A percentile compares a stretch with the other conserved stretches of the same genome.
These are phyloP conservation scores for Myotis yumanensis DNA, from an alignment of 2,113 vertebrate genomes.

Conservation along the genomic window DNA sequence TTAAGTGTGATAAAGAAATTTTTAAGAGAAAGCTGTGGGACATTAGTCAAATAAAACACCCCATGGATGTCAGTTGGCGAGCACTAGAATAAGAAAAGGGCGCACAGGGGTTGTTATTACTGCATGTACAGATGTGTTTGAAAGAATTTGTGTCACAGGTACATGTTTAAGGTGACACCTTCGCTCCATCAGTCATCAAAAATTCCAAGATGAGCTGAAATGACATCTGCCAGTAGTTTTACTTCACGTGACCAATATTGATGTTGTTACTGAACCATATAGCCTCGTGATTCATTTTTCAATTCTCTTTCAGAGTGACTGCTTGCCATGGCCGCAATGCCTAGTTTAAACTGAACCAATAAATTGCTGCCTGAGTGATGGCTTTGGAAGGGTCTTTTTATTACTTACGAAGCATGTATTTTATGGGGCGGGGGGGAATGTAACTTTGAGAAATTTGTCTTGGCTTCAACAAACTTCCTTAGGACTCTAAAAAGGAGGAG, in stretches of 20 bases:
- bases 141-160: slow-evolving; percentile 59
- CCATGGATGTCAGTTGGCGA: slow-evolving; percentile 38
- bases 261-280: slow-evolving; percentile 68
- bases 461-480: slow-evolving; percentile 23
- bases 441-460: not conserved
- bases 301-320: slow-evolving; percentile 65
- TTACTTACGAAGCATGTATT: not conserved
- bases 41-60: slow-evolving; percentile 51
- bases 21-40: slow-evolving; percentile 61
- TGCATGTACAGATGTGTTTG: slow-evolving; percentile 72
- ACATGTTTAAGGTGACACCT: slow-evolving; percentile 47
- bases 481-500: not conserved
- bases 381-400: not conserved
- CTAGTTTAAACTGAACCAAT: slow-evolving; percentile 72
- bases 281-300: slow-evolving; percentile 67
- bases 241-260: slow-evolving; percentile 65
- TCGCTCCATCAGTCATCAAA: slow-evolving; percentile 66
- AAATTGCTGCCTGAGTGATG: slow-evolving; percentile 76
- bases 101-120: slow-evolving; percentile 77
- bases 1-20: slow-evolving; percentile 44
- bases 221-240: slow-evolving; percentile 67
- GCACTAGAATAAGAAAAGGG: slow-evolving; percentile 73
- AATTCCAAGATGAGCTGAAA: slow-evolving; percentile 69
- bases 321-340: slow-evolving; percentile 54
- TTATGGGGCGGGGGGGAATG: not conserved